Evolutionary conservation across 1,140 invertebrate genomes (phyloP).

Genomic region (Hyphantria cunea): DNA sequence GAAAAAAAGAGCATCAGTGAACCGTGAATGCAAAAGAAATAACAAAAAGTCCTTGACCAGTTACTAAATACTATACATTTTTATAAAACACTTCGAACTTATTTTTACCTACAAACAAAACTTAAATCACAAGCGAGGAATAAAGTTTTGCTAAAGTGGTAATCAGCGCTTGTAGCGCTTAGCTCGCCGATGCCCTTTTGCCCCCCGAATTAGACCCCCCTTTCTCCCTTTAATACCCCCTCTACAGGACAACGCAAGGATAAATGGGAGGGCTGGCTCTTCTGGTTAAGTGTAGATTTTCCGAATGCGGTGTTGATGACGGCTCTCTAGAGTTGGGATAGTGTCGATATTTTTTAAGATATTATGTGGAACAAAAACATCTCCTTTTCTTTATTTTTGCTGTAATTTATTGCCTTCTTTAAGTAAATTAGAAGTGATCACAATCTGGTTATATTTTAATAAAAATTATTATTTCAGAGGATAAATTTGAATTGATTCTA

Average conservation of each 20-base stretch:
- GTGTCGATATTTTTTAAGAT: slow-evolving; percentile 62
- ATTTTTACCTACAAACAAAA: slow-evolving; percentile 19
- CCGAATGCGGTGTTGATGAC: slow-evolving; percentile 81
- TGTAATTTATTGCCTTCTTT: too few relatives aligned
- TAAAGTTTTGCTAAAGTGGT: slow-evolving; percentile 44
- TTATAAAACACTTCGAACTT: slow-evolving; percentile 3
- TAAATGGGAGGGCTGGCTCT: slow-evolving; percentile 80
- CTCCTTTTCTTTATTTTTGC: too few relatives aligned
- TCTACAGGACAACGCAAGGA: slow-evolving; percentile 74
- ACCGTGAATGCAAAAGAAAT: too few relatives aligned
- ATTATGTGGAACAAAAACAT: too few relatives aligned
- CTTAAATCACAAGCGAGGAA: slow-evolving; percentile 29
- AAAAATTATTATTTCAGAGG: too few relatives aligned
- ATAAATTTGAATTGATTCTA: too few relatives aligned
- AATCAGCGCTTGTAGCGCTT: slow-evolving; percentile 65
- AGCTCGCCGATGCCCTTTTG: slow-evolving; percentile 66
- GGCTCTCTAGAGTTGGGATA: slow-evolving; percentile 49
- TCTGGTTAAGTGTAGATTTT: slow-evolving; percentile 82
- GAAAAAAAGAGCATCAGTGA: too few relatives aligned
- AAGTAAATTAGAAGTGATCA: too few relatives aligned
- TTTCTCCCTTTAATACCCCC: slow-evolving; percentile 33
- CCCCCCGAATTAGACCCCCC: slow-evolving; percentile 59
- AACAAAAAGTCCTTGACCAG: too few relatives aligned
- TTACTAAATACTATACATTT: background rate
- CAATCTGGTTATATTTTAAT: too few relatives aligned